Base-by-base conservation (phyloP, 2,797 vertebrate species). In the Picus viridis region DNA sequence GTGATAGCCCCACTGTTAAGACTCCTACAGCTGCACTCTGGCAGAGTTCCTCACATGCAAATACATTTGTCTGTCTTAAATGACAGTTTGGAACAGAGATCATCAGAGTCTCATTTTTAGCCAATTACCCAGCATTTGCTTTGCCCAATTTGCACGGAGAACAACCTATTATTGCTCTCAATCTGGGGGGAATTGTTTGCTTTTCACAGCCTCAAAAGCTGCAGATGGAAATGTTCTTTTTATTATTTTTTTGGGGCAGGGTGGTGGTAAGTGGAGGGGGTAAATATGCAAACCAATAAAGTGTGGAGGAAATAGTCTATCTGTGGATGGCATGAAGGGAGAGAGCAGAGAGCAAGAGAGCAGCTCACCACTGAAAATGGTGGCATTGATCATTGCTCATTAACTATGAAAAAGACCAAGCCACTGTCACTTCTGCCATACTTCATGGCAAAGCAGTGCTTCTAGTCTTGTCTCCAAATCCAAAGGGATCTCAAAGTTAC, bases 101-200 rank as follows among this genome's bases (percentile, higher is more conserved):
- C 79, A 81, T 76, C 10, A 30, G 62, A 90, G 74, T 49, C 83
- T 93, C 79, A 17, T 88, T 94, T 94, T 94, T 92, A 93, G 84
- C 86, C 86, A 94, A 94, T 96, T 94, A 89, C 45, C 75, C 86
- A 88, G 49, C 73, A 89, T 86, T 95, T 94, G 73, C 78, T 96
- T 88, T 94, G 70, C 84, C 73, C 86, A 87, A 85, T 96, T 95
- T 94, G 76, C 88, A 93, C 63, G 82, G 59, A 93, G 90, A 94
- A 76, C 63, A 93, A 88, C 82, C 85, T 58, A 93, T 96, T 96
- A 95, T 85, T 87, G 78, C 77, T 90, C 59, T 92, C 82, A 93
- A 7, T 94, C 93, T 90, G 79, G 24, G 70, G 45, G 82, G 67
- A 76, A 93, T 95, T 92, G 76, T 96, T 93, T 96, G 83, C 59